Conservation (phyloP, 2,797 vertebrate genomes). For the Oreortyx pictus region DNA sequence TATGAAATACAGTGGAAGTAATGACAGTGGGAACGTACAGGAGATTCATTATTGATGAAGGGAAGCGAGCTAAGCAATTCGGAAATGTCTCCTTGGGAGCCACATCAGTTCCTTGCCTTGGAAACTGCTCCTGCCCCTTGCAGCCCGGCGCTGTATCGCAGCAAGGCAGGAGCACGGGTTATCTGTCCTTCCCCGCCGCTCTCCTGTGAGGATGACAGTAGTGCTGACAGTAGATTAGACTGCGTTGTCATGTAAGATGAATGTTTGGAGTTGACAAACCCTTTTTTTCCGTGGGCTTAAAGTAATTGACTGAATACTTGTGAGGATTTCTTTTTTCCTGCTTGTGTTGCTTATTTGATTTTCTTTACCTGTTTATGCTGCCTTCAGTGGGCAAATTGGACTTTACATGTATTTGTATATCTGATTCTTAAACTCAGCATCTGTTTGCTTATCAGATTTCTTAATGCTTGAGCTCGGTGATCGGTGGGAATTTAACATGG, state of each 20-base stretch:
- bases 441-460: slow-evolving; percentile 31
- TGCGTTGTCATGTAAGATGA: slow-evolving; percentile 47
- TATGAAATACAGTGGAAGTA: not conserved
- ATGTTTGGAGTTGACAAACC: slow-evolving; percentile 38
- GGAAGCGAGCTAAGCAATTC: slow-evolving; percentile 27
- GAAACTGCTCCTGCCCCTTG: not conserved
- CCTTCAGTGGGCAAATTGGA: not conserved
- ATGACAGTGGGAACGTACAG: not conserved
- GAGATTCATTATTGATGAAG: slow-evolving; percentile 16
- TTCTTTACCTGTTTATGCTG: slow-evolving; percentile 6
- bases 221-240: slow-evolving; percentile 32
- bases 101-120: slow-evolving; percentile 18
- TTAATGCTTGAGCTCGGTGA: not conserved
- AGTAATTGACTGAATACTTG: slow-evolving; percentile 49
- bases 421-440: not conserved
- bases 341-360: not conserved
- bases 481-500: slow-evolving; percentile 13
- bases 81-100: slow-evolving; percentile 44
- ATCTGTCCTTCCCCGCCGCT: not conserved
- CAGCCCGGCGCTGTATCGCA: not conserved
- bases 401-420: slow-evolving; percentile 9
- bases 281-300: slow-evolving; percentile 13
- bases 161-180: not conserved
- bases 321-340: not conserved
- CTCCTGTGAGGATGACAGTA: slow-evolving; percentile 6